Percentiles rank a stretch among this genome's conserved stretches.
Conservation (phyloP, 2,888 invertebrate genomes). For the Dexiosoma caninum region DNA sequence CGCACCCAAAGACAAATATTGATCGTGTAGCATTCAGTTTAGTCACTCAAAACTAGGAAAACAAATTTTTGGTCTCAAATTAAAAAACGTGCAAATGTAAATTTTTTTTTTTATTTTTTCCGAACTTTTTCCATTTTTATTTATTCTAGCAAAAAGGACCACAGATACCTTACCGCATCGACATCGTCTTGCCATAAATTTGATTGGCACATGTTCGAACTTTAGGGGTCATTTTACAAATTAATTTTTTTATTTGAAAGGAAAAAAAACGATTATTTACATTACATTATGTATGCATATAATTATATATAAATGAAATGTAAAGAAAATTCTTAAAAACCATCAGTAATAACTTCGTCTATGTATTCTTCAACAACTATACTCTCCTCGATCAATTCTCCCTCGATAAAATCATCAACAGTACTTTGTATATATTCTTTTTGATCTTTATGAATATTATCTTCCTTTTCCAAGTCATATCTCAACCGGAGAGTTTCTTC, state of each 20-base stretch:
- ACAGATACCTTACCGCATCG: too few relatives aligned
- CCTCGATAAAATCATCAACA: conserved; percentile 12
- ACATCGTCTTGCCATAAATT: too few relatives aligned
- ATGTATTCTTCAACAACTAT: conserved; percentile 36
- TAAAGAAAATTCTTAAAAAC: background rate
- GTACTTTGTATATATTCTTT: background rate
- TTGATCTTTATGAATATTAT: background rate
- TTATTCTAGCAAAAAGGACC: too few relatives aligned
- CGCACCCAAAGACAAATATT: too few relatives aligned
- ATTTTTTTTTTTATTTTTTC: too few relatives aligned
- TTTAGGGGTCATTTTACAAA: too few relatives aligned
- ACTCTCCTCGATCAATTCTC: conserved; percentile 23
- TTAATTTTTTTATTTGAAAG: background rate
- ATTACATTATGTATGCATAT: background rate
- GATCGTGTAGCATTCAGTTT: too few relatives aligned
- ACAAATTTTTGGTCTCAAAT: too few relatives aligned
- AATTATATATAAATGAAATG: background rate
- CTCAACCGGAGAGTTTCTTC: background rate
- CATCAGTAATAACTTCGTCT: conserved; percentile 24
- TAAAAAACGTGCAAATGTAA: too few relatives aligned
- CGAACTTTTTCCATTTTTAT: too few relatives aligned
- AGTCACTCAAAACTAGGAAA: too few relatives aligned
- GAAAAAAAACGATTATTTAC: background rate
- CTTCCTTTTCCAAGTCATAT: background rate
- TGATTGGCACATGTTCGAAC: too few relatives aligned